A percentile compares a stretch with the other conserved stretches of the same genome.
Evolutionary conservation across 2,113 vertebrate species (phyloP).

Genomic region (Bubo blakistoni): DNA sequence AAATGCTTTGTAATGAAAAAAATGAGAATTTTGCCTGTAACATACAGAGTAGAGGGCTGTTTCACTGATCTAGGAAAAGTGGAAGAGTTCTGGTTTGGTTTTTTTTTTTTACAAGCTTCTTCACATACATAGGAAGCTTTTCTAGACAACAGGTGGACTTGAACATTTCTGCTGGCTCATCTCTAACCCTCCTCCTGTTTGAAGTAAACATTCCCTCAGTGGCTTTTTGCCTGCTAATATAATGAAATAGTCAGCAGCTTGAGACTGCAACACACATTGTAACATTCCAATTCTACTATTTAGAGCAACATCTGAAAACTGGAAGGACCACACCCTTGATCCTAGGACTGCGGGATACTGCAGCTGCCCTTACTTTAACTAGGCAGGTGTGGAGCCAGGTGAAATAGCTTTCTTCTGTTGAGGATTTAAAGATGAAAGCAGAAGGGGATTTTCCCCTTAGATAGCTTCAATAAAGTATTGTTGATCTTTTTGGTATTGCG

Average conservation of each 20-base stretch:
- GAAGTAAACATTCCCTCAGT: neutral
- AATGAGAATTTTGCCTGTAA: neutral
- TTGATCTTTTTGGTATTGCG: neutral
- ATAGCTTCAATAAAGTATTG: neutral
- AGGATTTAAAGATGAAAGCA: conserved; percentile 59
- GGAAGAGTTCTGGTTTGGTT: neutral
- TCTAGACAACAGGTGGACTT: neutral
- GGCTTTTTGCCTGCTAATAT: neutral
- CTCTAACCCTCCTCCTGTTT: neutral
- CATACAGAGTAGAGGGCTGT: neutral
- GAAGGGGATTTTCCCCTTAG: conserved; percentile 31
- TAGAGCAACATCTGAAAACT: neutral
- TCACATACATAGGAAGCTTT: neutral
- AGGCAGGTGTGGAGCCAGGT: neutral
- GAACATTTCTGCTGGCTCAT: neutral
- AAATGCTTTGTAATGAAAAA: neutral
- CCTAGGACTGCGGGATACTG: neutral
- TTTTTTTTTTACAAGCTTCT: neutral
- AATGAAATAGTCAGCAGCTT: neutral
- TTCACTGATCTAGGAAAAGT: neutral
- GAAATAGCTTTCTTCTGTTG: conserved; percentile 25
- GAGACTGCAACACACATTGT: neutral
- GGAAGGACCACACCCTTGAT: neutral
- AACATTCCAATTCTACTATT: neutral
- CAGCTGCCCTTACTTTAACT: conserved; percentile 1